Evolutionary conservation across 2,888 invertebrate species (phyloP), one percentile per base, ranked within the genome.

Genomic region (Epirrhoe tristata): DNA sequence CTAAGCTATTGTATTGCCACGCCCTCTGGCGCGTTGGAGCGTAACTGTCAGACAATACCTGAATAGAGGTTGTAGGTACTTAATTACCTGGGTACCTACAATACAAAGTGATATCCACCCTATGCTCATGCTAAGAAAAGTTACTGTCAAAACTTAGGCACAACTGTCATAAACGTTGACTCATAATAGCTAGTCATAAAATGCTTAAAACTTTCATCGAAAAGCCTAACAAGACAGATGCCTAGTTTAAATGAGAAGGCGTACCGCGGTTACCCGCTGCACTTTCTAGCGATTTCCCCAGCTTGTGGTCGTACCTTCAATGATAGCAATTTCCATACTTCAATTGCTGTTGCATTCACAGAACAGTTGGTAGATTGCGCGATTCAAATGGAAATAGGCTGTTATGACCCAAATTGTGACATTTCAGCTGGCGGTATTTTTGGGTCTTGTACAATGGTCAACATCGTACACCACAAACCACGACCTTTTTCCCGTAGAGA

Each of bases 241-340:
- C 71, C 90, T 89, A 86, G 81, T 88, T 89, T 89, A 85, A 89
- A 90, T 86, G 78, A 85, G 87, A 79, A 75, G 88, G 87, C 81
- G 85, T 78, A 67, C 76, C 73, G 80, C 70, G 86, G 87, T 74
- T 83, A 84, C 88, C 90, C 90, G 72, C 90, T 81, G 76, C 78
- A 82, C 90, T 90, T 90, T 91, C 90, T 86, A 85, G 76, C 78
- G 85, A 86, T 88, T 87, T 86, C 88, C 79, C 87, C 79, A 80
- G 73, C 76, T 80, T 84, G 82, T 79, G 84, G 83, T 77, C 74
- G 70, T 69, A 59, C 75, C 73, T 73, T 76, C 67, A 77, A 78
- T 74, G 74, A 78, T 75, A 74, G 74, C 74, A 72, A 79, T 82
- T 77, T 75, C 71, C 71, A 70, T 67, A 69, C 71, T 71, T 69